These are phyloP conservation scores for Sebastes cheni DNA, from an alignment of 2,797 vertebrate species.

Conservation along the genomic window DNA sequence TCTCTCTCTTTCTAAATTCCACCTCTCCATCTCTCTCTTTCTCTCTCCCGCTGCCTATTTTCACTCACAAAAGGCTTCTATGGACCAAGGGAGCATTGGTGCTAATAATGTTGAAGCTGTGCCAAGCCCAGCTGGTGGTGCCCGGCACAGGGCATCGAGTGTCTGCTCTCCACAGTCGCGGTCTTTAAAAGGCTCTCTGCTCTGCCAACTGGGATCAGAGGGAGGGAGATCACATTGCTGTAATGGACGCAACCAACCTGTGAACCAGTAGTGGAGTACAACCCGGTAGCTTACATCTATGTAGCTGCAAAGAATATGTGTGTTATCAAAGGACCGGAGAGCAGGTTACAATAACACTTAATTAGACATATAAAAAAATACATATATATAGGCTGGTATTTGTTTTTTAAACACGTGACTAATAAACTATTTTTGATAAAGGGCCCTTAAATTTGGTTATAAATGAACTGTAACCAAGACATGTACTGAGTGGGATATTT, in stretches of 20 bases:
- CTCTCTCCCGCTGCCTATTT: slow-evolving; percentile 44
- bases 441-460: background rate
- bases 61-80: slow-evolving; percentile 70
- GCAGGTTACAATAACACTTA: background rate
- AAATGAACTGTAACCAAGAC: background rate
- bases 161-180: slow-evolving; percentile 78
- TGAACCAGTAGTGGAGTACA: slow-evolving; percentile 43
- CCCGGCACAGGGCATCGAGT: slow-evolving; percentile 78
- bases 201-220: slow-evolving; percentile 73
- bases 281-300: slow-evolving; percentile 17
- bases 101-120: slow-evolving; percentile 79
- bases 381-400: background rate
- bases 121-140: slow-evolving; percentile 81
- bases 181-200: slow-evolving; percentile 75
- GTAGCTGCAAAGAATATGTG: background rate
- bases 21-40: slow-evolving; percentile 2
- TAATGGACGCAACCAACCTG: slow-evolving; percentile 69
- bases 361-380: background rate
- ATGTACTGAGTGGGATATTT: background rate
- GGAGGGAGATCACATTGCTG: slow-evolving; percentile 60
- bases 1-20: slow-evolving; percentile 35
- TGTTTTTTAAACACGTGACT: background rate
- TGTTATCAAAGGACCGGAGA: background rate
- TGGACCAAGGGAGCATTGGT: slow-evolving; percentile 62
- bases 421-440: background rate